Base-by-base conservation (phyloP, 2,113 vertebrate species). In the Actinemys pallida region DNA sequence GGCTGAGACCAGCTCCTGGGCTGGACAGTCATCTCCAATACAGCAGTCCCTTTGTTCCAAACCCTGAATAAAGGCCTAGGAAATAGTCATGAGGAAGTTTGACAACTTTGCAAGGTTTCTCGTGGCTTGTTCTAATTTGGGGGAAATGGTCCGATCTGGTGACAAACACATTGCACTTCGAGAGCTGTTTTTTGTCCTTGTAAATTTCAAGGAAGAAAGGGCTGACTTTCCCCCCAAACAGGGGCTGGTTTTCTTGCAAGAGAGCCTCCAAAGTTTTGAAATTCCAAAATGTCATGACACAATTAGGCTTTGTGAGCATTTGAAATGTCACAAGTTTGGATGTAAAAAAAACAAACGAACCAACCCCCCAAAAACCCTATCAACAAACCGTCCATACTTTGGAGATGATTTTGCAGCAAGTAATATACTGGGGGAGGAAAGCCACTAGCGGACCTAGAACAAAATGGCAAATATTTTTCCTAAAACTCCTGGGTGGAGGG, bases 251-350 rank as follows among this genome's bases (percentile, higher is more conserved):
- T 76, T 25, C 72, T 91, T 54, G 4, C 6, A 1, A 27, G 85
- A 12, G 10, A 86, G 2, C 4, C 35, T 52, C 42, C 12, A 19
- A 53, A 81, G 3, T 29, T 47, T 31, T 14, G 5, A 49, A 16
- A 3, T 2, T 62, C 57, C 2, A 1, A 13, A 22, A n/a, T 5
- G 0, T 10, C 3, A 10, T n/a, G 8, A 76, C 11, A 76, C 9
- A 2, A 10, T 45, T 45, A 24, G 39, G 22, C 22, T 7, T 45
- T 25, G 42, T 10, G 72, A 45, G 39, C 9, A 22, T 45, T 76
- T 45, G 22, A 45, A 24, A 45, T 22, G 20, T 76, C 39, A 5
- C 42, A 24, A 76, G 35, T 69, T 69, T 39, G n/a, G 65, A n/a
- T 69, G 29, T 27, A 31, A 31, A 31, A 31, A n/a, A 20, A 2